These are phyloP conservation scores for Phrynocephalus guinanensis DNA, from an alignment of 2,797 vertebrate genomes.

Conservation along the genomic window DNA sequence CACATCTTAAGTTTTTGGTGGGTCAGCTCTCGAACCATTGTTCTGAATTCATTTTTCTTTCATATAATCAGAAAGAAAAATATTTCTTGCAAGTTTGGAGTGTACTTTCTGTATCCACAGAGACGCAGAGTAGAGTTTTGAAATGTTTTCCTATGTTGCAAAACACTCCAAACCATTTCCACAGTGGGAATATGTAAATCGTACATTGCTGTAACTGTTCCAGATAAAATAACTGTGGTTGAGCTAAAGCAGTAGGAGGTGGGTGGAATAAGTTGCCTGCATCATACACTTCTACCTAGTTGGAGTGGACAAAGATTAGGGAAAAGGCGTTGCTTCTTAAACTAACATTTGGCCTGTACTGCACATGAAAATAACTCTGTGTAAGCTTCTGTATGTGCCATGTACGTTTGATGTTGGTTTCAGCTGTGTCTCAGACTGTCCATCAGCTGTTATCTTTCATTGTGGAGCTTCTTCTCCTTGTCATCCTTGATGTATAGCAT, in stretches of 20 bases:
- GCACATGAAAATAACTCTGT: too few relatives aligned
- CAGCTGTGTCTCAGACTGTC: neutral
- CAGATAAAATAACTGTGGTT: slow-evolving; percentile 74
- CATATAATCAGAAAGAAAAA: slow-evolving; percentile 67
- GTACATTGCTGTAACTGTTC: slow-evolving; percentile 76
- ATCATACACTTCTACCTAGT: slow-evolving; percentile 52
- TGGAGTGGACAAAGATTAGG: slow-evolving; percentile 49
- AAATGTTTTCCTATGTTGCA: slow-evolving; percentile 79
- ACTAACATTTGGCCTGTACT: too few relatives aligned
- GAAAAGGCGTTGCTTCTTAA: neutral
- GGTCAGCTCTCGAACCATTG: slow-evolving; percentile 23
- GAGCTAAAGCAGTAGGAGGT: slow-evolving; percentile 36
- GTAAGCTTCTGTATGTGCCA: slow-evolving; percentile 36
- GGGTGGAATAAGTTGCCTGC: slow-evolving; percentile 49
- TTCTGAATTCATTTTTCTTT: slow-evolving; percentile 58
- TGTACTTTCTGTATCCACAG: slow-evolving; percentile 61
- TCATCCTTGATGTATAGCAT: neutral
- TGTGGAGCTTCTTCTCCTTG: neutral
- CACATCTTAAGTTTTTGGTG: neutral
- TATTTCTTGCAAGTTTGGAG: slow-evolving; percentile 53
- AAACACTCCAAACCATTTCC: slow-evolving; percentile 77
- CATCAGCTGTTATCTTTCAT: neutral
- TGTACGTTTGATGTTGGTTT: neutral
- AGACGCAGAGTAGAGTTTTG: slow-evolving; percentile 69
- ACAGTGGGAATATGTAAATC: slow-evolving; percentile 71